Evolutionary conservation across 2,113 vertebrate species (phyloP).

Genomic region (Hypanus sabinus): DNA sequence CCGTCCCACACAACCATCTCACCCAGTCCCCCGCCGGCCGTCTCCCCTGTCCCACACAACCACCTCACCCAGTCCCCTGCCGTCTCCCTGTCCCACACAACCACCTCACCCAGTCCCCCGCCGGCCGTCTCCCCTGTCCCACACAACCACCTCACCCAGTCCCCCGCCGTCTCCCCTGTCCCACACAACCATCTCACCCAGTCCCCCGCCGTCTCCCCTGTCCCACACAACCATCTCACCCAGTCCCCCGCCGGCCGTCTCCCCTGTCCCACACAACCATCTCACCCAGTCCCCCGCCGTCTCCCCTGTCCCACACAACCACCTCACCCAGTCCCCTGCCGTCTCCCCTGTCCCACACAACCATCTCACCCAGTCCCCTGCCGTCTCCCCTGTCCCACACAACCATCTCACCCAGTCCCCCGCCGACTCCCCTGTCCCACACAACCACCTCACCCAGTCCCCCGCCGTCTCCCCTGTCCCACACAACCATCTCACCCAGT

Average conservation of each 20-base stretch:
- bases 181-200: too few relatives aligned
- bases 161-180: background rate
- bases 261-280: too few relatives aligned
- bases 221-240: background rate
- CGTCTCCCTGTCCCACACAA: too few relatives aligned
- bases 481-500: background rate
- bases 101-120: too few relatives aligned
- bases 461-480: background rate
- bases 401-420: background rate
- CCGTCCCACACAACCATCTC: too few relatives aligned
- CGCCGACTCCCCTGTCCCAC: background rate
- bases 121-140: background rate
- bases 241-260: background rate
- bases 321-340: background rate
- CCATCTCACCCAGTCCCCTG: too few relatives aligned
- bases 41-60: background rate
- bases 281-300: too few relatives aligned
- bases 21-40: too few relatives aligned
- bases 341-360: too few relatives aligned
- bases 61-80: background rate
- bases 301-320: background rate
- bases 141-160: background rate
- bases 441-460: too few relatives aligned
- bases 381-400: background rate
- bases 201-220: background rate